Conservation (phyloP, 1,140 invertebrate genomes). For the Diorhabda carinulata region DNA sequence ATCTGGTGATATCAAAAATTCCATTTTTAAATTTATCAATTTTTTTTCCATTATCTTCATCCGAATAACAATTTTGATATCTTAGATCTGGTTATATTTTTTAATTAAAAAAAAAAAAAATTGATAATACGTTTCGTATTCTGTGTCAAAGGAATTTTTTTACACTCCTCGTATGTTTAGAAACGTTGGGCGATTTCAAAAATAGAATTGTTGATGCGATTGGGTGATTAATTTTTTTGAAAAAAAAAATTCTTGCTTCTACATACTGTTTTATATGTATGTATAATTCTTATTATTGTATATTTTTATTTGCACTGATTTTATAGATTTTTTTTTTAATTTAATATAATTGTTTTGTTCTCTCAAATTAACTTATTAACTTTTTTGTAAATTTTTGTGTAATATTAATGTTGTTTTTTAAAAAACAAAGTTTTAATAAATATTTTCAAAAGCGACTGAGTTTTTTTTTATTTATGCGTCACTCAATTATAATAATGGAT, state of each 20-base stretch:
- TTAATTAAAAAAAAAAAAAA: no score
- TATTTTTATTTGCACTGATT: constrained; percentile 20
- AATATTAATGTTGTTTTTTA: constrained; percentile 23
- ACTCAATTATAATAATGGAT: neutral
- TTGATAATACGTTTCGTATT: no score
- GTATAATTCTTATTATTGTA: constrained; percentile 14
- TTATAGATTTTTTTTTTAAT: constrained; percentile 14
- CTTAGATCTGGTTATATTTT: no score
- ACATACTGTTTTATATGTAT: constrained; percentile 5
- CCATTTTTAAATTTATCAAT: no score
- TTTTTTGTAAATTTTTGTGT: constrained; percentile 21
- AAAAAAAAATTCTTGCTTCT: neutral
- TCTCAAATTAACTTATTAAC: constrained; percentile 24
- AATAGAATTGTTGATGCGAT: no score
- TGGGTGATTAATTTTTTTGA: neutral
- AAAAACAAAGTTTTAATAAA: constrained; percentile 19
- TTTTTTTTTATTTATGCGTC: neutral
- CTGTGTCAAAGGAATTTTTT: no score
- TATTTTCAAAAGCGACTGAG: constrained; percentile 11
- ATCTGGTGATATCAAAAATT: no score
- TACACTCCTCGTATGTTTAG: no score
- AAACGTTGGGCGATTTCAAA: no score
- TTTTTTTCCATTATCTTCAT: no score
- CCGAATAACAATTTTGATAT: no score
- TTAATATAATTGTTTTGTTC: constrained; percentile 17